These are phyloP conservation scores for Hippopotamus amphibius DNA, from an alignment of 2,113 vertebrate genomes.

Conservation along the genomic window DNA sequence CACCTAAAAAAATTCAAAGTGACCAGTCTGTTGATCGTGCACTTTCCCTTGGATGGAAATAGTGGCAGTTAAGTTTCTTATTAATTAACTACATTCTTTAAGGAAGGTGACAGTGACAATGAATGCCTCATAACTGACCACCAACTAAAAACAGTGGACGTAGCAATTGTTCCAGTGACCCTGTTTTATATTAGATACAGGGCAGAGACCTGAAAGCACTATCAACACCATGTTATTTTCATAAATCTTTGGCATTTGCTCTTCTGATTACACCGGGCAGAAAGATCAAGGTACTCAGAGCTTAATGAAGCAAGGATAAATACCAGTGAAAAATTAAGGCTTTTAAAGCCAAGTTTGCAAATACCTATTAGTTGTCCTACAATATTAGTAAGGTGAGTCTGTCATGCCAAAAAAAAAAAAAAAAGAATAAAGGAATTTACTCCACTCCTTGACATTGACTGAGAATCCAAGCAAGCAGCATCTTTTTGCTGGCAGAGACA, in stretches of 20 bases:
- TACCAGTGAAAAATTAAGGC: conserved; percentile 17
- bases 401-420: background rate
- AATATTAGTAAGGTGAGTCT: background rate
- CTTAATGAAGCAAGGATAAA: conserved; percentile 63
- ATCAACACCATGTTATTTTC: background rate
- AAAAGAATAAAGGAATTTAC: background rate
- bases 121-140: background rate
- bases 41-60: background rate
- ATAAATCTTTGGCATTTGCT: conserved; percentile 53
- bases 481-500: conserved; percentile 9
- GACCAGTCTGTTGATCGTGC: background rate
- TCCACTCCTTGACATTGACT: conserved; percentile 8
- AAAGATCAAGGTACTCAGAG: conserved; percentile 45
- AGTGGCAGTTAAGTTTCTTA: background rate
- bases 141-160: background rate
- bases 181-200: background rate
- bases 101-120: background rate
- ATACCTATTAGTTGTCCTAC: conserved; percentile 25
- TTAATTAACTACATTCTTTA: conserved; percentile 20
- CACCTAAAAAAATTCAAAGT: conserved; percentile 39
- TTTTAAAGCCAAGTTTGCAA: conserved; percentile 57
- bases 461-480: background rate
- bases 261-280: conserved; percentile 46
- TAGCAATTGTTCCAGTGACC: background rate
- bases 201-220: conserved; percentile 28